Evolutionary conservation across 1,140 invertebrate species (phyloP), one percentile per base, ranked within the genome.

Genomic region (Thalassaphorura encarpata): DNA sequence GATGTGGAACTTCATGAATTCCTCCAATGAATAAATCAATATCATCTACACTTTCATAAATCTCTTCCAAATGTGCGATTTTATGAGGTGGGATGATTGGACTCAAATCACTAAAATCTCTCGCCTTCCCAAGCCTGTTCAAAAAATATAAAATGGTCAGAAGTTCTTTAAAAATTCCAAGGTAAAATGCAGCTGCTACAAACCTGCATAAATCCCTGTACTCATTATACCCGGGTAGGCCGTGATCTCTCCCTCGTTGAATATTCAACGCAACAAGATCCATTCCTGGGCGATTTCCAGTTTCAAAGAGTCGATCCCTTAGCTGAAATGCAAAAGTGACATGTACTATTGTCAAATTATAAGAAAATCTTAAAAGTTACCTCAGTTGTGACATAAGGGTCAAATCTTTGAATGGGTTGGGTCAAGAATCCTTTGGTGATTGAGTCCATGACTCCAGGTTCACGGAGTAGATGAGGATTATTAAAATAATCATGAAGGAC

Each of bases 241-340:
- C 75, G 49, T 77, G 75, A 61, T 76, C 75, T 47, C 75, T 58
- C 13, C 73, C 75, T 42, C 75, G 58, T 48, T 75, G 69, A 41
- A 76, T 71, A 62, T 77, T 62, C 26, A 91, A 72, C 0, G 88
- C 83, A n/a, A 89, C 81, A 33, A 91, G 69, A 73, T 91, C 88
- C 16, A 90, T 75, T 3, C 88, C 88, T 1, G 84, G 18, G 2
- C 16, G 26, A 18, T 52, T 53, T 3, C n/a, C 36, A 8, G n/a
- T 53, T 53, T 59, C 45, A 29, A 62, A 62, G 0, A 62, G 33
- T 24, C 53, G 61, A 50, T 62, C 61, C 29, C 61, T 28, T 15
- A 62, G 31, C 61, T 56, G 33, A 29, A 56, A 49, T 16, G 6
- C 5, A 47, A 11, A 26, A 18, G 8, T 33, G 6, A 33, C 6